A percentile compares a stretch with the other conserved stretches of the same genome.
These are phyloP conservation scores for Pterocles burchelli DNA, from an alignment of 2,113 vertebrate genomes.

Conservation along the genomic window DNA sequence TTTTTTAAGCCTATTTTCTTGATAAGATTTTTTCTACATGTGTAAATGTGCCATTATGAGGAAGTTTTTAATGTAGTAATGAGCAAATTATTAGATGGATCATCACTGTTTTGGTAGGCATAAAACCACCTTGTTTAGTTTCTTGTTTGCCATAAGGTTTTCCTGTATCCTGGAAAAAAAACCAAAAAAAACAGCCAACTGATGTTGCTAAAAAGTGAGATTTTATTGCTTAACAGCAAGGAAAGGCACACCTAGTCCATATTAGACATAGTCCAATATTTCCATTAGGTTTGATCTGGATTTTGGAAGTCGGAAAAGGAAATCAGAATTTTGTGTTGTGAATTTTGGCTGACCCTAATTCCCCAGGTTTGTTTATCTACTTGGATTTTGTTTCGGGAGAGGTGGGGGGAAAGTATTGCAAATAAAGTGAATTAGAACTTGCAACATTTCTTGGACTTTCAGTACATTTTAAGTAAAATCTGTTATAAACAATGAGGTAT, in stretches of 20 bases:
- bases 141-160: neutral
- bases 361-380: neutral
- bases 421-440: neutral
- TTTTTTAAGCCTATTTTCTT: neutral
- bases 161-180: neutral
- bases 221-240: neutral
- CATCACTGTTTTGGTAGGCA: neutral
- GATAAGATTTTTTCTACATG: neutral
- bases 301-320: neutral
- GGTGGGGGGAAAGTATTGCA: neutral
- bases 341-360: neutral
- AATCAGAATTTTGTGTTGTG: neutral
- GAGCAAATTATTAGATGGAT: neutral
- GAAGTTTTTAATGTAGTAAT: neutral
- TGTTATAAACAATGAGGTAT: neutral
- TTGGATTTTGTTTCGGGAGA: neutral
- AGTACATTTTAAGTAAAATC: neutral
- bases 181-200: neutral
- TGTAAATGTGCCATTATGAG: neutral
- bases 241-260: neutral
- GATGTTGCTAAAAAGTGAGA: neutral
- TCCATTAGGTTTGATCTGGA: neutral
- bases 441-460: neutral
- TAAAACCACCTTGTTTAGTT: neutral
- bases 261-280: neutral